phyloP scores from a whole-genome alignment of 2,888 invertebrate genomes.

The Xestoiulus laeticollis region DNA sequence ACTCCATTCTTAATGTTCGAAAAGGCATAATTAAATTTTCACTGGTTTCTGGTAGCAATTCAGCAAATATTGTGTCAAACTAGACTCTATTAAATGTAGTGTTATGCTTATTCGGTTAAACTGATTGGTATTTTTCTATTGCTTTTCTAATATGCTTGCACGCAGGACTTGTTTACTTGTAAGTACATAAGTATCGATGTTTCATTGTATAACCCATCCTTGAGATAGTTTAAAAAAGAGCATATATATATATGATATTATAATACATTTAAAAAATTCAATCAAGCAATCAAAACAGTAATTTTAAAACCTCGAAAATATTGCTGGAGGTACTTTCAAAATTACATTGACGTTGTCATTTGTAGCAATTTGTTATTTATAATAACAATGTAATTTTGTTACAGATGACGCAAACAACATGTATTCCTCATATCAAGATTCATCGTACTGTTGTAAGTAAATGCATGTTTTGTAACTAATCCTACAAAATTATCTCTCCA shows the following conservation, averaged over 20 bases:
- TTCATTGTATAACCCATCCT: too few species aligned
- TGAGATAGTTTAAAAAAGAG: too few species aligned
- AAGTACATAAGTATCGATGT: background rate
- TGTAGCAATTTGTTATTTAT: too few species aligned
- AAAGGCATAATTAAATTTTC: background rate
- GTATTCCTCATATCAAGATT: background rate
- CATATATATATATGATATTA: background rate
- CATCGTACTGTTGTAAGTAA: background rate
- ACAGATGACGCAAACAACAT: slow-evolving; percentile 17
- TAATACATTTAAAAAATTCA: too few species aligned
- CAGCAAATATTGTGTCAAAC: too few species aligned
- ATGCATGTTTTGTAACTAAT: too few species aligned
- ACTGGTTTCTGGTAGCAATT: background rate
- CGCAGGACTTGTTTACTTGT: background rate
- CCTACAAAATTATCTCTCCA: background rate
- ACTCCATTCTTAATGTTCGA: background rate
- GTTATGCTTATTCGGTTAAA: background rate
- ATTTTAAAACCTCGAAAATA: too few species aligned
- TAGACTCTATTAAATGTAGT: too few species aligned
- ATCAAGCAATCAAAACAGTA: too few species aligned
- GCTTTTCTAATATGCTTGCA: background rate
- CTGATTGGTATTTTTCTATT: background rate
- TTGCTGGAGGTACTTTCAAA: too few species aligned
- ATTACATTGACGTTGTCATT: too few species aligned
- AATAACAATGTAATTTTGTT: background rate